Percentiles rank a stretch among this genome's conserved stretches.
Conservation (phyloP, 2,797 vertebrate species). For the Phalanger gymnotis region DNA sequence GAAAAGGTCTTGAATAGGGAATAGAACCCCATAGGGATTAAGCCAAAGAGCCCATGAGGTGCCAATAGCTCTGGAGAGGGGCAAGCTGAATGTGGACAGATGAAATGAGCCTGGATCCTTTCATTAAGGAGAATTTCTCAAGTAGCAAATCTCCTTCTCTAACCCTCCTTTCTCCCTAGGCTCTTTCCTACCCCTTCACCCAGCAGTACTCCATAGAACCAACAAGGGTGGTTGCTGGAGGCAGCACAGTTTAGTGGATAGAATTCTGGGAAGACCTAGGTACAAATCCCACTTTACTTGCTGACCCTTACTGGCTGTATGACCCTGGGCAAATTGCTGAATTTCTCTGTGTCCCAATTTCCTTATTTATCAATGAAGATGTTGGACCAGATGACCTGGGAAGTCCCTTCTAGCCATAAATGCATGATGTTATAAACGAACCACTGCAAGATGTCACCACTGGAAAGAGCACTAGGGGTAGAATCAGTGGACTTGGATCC, state of each 20-base stretch:
- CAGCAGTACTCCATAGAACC: not conserved
- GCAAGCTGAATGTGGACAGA: not conserved
- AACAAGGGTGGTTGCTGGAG: not conserved
- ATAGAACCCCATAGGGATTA: too few species aligned
- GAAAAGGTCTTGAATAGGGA: not conserved
- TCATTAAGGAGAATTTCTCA: not conserved
- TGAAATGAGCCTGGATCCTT: not conserved
- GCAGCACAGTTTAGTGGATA: not conserved
- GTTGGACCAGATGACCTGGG: not conserved
- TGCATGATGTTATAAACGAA: not conserved
- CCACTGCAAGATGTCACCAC: not conserved
- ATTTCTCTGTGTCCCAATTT: not conserved
- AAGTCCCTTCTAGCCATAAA: not conserved
- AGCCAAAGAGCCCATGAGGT: not conserved
- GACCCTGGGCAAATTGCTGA: not conserved
- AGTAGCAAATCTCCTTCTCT: not conserved
- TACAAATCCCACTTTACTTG: not conserved
- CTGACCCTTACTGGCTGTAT: not conserved
- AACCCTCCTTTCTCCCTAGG: not conserved
- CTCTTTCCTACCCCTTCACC: not conserved
- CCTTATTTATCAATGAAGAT: not conserved
- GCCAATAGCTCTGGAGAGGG: not conserved
- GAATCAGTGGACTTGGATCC: not conserved
- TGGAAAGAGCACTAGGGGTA: not conserved
- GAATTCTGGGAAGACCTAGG: not conserved